phyloP scores from a whole-genome alignment of 2,888 invertebrate species.

The Alsophila aescularia region DNA sequence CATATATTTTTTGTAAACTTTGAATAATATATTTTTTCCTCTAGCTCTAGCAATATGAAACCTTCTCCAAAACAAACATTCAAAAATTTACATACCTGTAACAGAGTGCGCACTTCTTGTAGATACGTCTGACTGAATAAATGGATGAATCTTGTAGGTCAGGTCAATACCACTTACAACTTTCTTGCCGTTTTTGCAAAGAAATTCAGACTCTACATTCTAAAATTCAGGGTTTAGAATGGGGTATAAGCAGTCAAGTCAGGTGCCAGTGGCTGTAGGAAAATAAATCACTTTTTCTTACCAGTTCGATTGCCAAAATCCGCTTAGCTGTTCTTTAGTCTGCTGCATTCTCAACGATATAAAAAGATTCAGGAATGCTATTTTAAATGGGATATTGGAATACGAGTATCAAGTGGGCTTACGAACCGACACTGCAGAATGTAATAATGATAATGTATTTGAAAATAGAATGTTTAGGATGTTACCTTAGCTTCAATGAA shows the following conservation, averaged over 20 bases:
- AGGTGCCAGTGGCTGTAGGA: constrained; percentile 7
- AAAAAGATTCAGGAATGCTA: background rate
- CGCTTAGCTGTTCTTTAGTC: constrained; percentile 18
- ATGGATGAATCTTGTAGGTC: constrained; percentile 45
- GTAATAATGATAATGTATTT: no score
- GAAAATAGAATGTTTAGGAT: no score
- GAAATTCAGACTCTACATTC: constrained; percentile 1
- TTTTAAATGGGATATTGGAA: background rate
- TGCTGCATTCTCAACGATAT: constrained; percentile 4
- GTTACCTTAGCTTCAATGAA: no score
- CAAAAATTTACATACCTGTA: constrained; percentile 6
- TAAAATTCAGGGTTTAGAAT: constrained; percentile 4
- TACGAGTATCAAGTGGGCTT: background rate
- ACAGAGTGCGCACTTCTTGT: constrained; percentile 1
- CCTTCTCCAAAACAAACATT: constrained; percentile 4
- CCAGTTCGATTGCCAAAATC: constrained; percentile 27
- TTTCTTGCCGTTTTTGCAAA: background rate
- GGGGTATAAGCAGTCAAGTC: background rate
- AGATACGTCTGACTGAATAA: constrained; percentile 29
- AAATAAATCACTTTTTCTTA: constrained; percentile 35
- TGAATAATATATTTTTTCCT: no score
- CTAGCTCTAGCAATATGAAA: background rate
- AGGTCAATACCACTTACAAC: constrained; percentile 35
- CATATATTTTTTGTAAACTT: no score
- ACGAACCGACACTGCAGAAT: background rate